Evolutionary conservation across 2,113 vertebrate species (phyloP), one percentile per base, ranked within the genome.

Genomic region (Tringa solitaria): DNA sequence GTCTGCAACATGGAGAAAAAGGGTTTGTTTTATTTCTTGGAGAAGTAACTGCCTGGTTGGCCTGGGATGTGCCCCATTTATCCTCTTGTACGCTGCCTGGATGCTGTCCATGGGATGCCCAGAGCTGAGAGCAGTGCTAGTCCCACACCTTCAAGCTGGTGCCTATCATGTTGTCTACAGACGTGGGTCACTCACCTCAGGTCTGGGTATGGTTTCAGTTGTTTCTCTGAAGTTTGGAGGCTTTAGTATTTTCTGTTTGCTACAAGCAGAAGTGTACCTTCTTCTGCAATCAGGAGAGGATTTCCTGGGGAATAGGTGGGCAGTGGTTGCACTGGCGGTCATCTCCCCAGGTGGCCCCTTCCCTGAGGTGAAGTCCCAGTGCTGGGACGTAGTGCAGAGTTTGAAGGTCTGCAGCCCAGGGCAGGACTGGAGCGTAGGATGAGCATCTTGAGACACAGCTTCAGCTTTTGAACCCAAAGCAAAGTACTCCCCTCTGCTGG

Each of bases 71-170:
- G 30, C 26, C 15, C 0, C 1, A 3, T 35, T 78, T 46, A 33
- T 59, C 11, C 43, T 77, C 30, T 24, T 21, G 23, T 14, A 2
- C 0, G 0, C 12, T 9, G 54, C 4, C 17, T 3, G 28, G 16
- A 14, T 37, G 32, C 63, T 80, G 53, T 10, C 8, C 2, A 1
- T 51, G 48, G 32, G 54, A 24, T 35, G 14, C 33, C 19, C 41
- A 45, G 48, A 23, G 60, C 19, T 10, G 35, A 41, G 41, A 20
- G 33, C 32, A n/a, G 27, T 12, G 20, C 30, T n/a, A 41, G 37
- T 67, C 11, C 11, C 27, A 23, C 22, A 5, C 10, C 43, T 63
- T 22, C 7, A 10, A 35, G 33, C 6, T 33, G 9, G 9, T 77
- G 59, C 32, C 63, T 26, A 4, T 24, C 0, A 2, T 41, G 41